Percentiles rank a stretch among this genome's conserved stretches.
These are phyloP conservation scores for Urocolius indicus DNA, from an alignment of 2,113 vertebrate genomes.

Conservation along the genomic window DNA sequence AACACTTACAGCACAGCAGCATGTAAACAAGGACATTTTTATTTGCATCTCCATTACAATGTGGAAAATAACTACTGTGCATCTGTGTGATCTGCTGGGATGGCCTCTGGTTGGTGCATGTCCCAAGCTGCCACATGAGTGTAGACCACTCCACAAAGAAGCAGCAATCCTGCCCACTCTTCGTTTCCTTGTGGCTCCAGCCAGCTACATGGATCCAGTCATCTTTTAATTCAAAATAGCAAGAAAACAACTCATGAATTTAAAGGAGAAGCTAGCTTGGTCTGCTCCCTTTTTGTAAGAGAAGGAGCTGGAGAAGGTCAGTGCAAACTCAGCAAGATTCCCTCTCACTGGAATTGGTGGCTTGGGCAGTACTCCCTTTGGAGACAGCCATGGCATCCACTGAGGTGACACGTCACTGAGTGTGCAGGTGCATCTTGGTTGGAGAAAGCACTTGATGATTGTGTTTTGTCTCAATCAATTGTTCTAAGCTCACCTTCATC, in stretches of 20 bases:
- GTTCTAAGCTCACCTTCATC: neutral
- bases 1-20: neutral
- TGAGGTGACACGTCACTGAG: neutral
- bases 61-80: neutral
- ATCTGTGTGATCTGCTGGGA: neutral
- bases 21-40: neutral
- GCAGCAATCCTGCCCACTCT: neutral
- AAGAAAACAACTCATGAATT: neutral
- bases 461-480: neutral
- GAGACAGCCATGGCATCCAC: neutral
- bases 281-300: neutral
- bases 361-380: accelerated
- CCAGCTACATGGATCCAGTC: neutral
- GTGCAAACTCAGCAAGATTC: neutral
- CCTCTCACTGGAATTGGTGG: neutral
- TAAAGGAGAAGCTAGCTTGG: neutral
- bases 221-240: neutral
- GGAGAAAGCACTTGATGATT: neutral
- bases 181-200: neutral
- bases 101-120: neutral
- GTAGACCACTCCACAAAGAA: neutral
- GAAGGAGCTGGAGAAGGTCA: neutral
- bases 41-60: neutral
- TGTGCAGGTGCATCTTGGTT: neutral
- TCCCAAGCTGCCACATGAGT: neutral